Percentiles rank a stretch among this genome's conserved stretches.
Evolutionary conservation across 2,888 invertebrate species (phyloP).

Genomic region (Erebia epiphron): DNA sequence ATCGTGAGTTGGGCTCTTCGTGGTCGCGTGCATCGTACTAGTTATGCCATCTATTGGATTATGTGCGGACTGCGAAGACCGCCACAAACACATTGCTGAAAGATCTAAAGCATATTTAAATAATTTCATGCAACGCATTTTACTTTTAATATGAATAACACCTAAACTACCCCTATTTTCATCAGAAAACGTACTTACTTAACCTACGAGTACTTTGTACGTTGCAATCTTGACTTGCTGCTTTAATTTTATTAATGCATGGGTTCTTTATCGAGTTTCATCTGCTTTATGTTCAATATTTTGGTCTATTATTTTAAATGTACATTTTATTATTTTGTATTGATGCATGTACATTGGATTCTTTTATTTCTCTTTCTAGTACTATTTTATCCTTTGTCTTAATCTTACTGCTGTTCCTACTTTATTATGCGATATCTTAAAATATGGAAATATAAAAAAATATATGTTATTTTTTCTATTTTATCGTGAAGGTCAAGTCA

Average conservation of each 20-base stretch:
- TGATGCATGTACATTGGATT: no score
- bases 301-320: background rate
- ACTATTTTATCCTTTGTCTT: background rate
- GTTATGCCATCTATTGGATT: no score
- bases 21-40: no score
- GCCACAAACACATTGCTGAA: background rate
- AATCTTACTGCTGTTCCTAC: background rate
- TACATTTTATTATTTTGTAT: no score
- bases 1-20: no score
- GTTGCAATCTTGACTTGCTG: background rate
- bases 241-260: constrained; percentile 1
- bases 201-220: background rate
- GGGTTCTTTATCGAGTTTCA: background rate
- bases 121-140: background rate
- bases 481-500: background rate
- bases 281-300: background rate
- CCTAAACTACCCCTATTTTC: background rate
- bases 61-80: no score
- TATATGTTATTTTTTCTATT: background rate
- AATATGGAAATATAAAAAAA: no score
- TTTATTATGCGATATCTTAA: no score
- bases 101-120: background rate
- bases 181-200: background rate
- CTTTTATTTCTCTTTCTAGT: no score
- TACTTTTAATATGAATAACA: constrained; percentile 1